phyloP scores from a whole-genome alignment of 2,113 vertebrate genomes.

The Delphinus delphis region DNA sequence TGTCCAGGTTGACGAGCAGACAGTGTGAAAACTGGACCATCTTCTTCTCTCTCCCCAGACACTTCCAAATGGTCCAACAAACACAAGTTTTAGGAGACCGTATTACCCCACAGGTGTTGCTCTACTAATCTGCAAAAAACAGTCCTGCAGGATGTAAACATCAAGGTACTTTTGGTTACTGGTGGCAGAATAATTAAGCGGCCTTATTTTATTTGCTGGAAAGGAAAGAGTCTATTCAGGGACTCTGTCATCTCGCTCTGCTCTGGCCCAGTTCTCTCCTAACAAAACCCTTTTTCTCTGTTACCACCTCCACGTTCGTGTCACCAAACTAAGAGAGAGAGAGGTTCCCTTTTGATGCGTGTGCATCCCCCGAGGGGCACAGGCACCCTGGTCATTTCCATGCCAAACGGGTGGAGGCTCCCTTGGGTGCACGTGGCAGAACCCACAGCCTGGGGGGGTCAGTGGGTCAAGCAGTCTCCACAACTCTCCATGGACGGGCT shows the following conservation, averaged over 20 bases:
- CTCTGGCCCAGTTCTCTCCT: neutral
- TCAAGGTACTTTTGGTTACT: too few species aligned
- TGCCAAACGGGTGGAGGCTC: neutral
- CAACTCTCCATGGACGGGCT: too few species aligned
- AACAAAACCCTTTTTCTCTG: neutral
- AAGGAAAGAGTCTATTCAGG: neutral
- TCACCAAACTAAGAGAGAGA: neutral
- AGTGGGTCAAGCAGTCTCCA: neutral
- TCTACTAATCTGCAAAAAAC: neutral
- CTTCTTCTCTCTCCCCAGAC: neutral
- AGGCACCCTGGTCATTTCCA: neutral
- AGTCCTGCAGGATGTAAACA: accelerated
- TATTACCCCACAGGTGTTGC: accelerated
- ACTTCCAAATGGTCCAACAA: neutral
- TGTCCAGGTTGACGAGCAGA: accelerated
- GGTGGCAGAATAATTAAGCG: neutral
- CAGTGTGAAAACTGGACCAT: neutral
- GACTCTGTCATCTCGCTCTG: neutral
- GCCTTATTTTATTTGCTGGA: neutral
- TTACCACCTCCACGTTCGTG: neutral
- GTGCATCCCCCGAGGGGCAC: too few species aligned
- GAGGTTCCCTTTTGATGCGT: neutral
- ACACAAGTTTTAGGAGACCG: neutral
- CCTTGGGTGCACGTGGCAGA: neutral
- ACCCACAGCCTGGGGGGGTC: neutral